These are phyloP conservation scores for Sesia bembeciformis DNA, from an alignment of 2,888 invertebrate genomes.

Conservation along the genomic window DNA sequence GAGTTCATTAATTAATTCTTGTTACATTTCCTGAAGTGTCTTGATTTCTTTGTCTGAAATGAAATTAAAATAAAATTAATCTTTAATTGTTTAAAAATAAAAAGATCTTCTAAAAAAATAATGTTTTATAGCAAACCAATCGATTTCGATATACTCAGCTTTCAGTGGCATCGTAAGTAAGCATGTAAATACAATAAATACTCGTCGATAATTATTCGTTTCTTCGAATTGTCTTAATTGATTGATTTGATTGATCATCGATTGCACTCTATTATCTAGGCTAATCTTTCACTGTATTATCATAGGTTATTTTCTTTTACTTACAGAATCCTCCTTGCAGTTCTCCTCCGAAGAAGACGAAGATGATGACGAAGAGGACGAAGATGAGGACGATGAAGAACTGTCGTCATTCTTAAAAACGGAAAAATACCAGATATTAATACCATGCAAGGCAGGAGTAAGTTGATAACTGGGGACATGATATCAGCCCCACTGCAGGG, in stretches of 20 bases:
- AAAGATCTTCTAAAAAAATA: no score
- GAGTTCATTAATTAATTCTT: background rate
- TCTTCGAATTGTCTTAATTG: background rate
- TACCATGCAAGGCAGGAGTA: no score
- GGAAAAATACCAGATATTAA: no score
- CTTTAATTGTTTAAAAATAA: no score
- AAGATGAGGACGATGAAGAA: slow-evolving; percentile 28
- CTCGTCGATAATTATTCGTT: no score
- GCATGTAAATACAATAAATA: no score
- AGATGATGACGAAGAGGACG: slow-evolving; percentile 11
- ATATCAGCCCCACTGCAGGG: no score
- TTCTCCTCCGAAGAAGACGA: slow-evolving; percentile 36
- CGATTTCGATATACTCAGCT: no score
- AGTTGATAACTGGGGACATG: no score
- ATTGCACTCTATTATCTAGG: background rate
- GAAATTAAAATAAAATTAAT: background rate
- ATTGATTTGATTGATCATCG: background rate
- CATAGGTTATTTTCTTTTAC: background rate
- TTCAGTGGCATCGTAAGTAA: no score
- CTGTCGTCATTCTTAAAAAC: slow-evolving; percentile 15
- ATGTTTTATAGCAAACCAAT: no score
- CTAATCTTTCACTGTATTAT: background rate
- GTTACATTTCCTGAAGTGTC: background rate
- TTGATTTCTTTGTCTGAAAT: background rate
- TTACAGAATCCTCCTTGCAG: slow-evolving; percentile 5